A percentile compares a stretch with the other conserved stretches of the same genome.
phyloP scores from a whole-genome alignment of 2,113 vertebrate genomes.

The Peromyscus californicus region DNA sequence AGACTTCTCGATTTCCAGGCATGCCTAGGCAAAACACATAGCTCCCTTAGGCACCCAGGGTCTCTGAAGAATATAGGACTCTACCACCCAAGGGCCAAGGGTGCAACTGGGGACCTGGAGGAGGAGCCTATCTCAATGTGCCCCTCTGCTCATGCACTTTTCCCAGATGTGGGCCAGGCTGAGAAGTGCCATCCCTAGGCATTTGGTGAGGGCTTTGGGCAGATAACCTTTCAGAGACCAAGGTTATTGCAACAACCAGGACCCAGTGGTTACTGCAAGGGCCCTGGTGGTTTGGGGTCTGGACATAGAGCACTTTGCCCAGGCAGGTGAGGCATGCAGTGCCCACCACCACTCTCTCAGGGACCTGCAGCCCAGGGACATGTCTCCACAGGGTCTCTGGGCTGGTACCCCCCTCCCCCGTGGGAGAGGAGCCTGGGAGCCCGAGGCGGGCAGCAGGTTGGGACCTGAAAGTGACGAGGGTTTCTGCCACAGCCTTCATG shows the following conservation, averaged over 20 bases:
- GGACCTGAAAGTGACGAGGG: slow-evolving; percentile 56
- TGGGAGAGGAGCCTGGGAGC: slow-evolving; percentile 14
- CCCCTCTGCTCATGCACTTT: neutral
- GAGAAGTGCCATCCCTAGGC: too few species aligned
- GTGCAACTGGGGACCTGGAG: neutral
- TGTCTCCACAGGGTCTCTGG: neutral
- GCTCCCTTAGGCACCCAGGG: neutral
- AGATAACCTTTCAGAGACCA: fast-evolving
- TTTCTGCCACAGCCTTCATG: neutral
- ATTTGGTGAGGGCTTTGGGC: neutral
- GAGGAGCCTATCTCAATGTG: fast-evolving
- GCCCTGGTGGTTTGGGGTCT: neutral
- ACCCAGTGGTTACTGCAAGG: neutral
- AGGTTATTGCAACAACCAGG: neutral
- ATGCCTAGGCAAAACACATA: neutral
- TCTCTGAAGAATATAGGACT: neutral
- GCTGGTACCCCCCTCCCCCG: neutral
- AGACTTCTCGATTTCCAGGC: neutral
- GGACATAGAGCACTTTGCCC: fast-evolving
- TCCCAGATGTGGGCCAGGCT: neutral
- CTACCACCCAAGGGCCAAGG: neutral
- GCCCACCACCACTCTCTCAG: neutral
- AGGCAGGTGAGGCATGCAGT: neutral
- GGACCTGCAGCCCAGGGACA: neutral
- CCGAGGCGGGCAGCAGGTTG: slow-evolving; percentile 23